Base-by-base conservation (phyloP, 2,113 vertebrate genomes). In the Hypocryptadius cinnamomeus region DNA sequence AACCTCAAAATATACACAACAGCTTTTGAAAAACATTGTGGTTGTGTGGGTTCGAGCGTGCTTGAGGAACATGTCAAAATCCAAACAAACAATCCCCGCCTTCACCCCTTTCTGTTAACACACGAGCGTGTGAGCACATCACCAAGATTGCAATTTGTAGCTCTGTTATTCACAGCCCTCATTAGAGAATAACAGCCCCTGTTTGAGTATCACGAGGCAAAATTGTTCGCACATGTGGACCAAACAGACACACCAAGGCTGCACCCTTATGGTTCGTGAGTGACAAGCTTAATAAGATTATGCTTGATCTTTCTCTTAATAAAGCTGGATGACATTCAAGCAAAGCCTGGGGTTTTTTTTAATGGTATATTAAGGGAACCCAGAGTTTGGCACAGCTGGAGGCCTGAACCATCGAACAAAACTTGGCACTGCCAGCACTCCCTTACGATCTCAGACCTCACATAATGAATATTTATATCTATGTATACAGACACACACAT, bases 211-310 rank as follows among this genome's bases (percentile, higher is more conserved):
- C 93, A 77, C 0, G 37, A 90, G 66, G 83, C 50, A 89, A 95
- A 96, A 95, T 94, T 91, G 79, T 81, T 96, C 84, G 0, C 93
- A 95, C 89, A 96, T 94, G 93, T 94, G 85, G 66, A 48, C 92
- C 79, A 31, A 94, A 63, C 6, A 92, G 92, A 95, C 82, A 87
- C 87, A 92, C 77, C 85, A 85, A 85, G 79, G 69, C 87, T 95
- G 79, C 80, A 81, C 76, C 88, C 87, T 96, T 57, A 79, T 13
- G 81, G 71, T 79, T 94, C 88, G 77, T 96, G 96, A 95, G 92
- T 93, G 92, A 94, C 94, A 96, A 61, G 90, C 76, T 88, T 95
- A 97, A 96, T 95, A 95, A 95, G 93, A 96, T 96, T 96, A 96
- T 0, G 31, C 91, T 95, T 94, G 94, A 95, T 96, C 94, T 94